These are phyloP conservation scores for Boloria euphrosyne DNA, from an alignment of 2,888 invertebrate species.

Conservation along the genomic window DNA sequence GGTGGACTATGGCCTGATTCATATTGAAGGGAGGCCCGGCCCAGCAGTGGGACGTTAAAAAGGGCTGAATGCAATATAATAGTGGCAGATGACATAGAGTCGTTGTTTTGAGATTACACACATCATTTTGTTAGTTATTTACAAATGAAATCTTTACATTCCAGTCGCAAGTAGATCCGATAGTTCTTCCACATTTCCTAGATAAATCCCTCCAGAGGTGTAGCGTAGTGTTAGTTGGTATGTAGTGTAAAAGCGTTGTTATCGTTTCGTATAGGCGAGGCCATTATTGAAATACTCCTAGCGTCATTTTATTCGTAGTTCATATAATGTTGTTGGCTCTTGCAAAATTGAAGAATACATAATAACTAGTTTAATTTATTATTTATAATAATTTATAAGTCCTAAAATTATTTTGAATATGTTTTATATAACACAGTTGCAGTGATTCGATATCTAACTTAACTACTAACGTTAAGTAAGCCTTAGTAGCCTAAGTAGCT, in stretches of 20 bases:
- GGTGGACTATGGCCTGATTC: no score
- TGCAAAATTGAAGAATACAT: slow-evolving; percentile 34
- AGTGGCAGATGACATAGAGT: no score
- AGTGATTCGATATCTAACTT: no score
- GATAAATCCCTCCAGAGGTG: slow-evolving; percentile 75
- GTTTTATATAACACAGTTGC: no score
- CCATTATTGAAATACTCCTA: slow-evolving; percentile 68
- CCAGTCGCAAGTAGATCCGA: slow-evolving; percentile 36
- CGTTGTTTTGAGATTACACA: background rate
- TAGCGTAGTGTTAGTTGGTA: slow-evolving; percentile 54
- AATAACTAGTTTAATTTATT: background rate
- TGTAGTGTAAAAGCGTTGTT: slow-evolving; percentile 17
- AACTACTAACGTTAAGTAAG: no score
- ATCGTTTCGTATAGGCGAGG: slow-evolving; percentile 71
- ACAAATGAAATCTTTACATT: background rate
- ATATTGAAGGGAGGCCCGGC: no score
- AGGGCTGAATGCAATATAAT: no score
- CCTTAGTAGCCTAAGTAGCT: no score
- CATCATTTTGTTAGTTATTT: slow-evolving; percentile 7
- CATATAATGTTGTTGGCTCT: slow-evolving; percentile 47
- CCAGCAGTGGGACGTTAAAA: no score
- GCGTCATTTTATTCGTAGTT: slow-evolving; percentile 63
- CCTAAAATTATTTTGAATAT: no score
- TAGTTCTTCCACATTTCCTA: slow-evolving; percentile 65
- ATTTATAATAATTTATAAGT: background rate